Base-by-base conservation (phyloP, 2,113 vertebrate species). In the Protobothrops mucrosquamatus region DNA sequence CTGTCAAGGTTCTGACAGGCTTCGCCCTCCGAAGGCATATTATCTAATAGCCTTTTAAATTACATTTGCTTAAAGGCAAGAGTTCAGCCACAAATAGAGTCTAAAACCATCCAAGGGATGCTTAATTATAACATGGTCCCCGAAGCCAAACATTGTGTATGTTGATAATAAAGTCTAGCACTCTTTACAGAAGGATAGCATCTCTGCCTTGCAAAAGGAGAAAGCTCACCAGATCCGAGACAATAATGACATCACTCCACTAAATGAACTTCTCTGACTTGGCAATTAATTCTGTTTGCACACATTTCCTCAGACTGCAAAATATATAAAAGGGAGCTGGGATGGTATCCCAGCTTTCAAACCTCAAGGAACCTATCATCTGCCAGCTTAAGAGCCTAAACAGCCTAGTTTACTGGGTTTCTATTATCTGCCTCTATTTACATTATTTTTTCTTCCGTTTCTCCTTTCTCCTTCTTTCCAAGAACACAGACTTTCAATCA, bases 61-160 rank as follows among this genome's bases (percentile, higher is more conserved):
- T 94, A 86, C 85, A 95, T 88, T 59, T 88, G 90, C 43, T 94
- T 96, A 91, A 94, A 90, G 93, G 92, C 94, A 88, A 26, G 95
- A 92, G 94, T 96, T 95, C 95, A 94, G 93, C 94, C 24, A 93
- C 85, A 88, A 93, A 86, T 92, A 94, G 2, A 93, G 88, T 90
- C 89, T 55, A 92, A 96, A 95, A 92, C 55, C 61, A 6, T 94
- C 81, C 96, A 59, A 95, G 86, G 95, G 91, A 54, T 24, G 22
- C 94, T 96, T 95, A 96, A 96, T 29, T 95, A 94, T 94, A 97
- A 93, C 86, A 94, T 89, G 74, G 95, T 92, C 94, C 89, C 89
- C 88, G 81, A 48, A 94, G 94, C 88, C 92, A 96, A 96, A 95
- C 29, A 89, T 48, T 29, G 7, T 0, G 7, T 91, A 89, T 91